Evolutionary conservation across 2,888 invertebrate species (phyloP), one percentile per base, ranked within the genome.

Genomic region (Tenthredo mesomela): DNA sequence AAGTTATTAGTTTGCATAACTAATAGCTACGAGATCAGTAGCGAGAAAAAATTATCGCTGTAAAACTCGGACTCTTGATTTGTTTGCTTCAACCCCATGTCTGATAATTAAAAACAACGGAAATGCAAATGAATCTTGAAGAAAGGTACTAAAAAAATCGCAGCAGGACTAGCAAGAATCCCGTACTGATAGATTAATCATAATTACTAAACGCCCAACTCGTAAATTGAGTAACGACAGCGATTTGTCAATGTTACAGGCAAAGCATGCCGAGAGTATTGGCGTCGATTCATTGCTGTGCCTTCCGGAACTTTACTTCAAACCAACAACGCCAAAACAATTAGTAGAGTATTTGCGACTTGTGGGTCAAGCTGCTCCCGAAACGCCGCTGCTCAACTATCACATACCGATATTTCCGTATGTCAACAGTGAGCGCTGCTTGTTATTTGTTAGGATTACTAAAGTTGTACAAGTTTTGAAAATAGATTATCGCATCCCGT

Each of bases 361-460:
- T 78, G 95, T 98, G 6, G 95, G 96, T 0, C 93, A 94, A 21
- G 96, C 96, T 0, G 97, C 97, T 0, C 96, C 97, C 0, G 95
- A 95, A 7, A 95, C 96, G 0, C 98, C 98, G 0, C 94, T 98
- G 70, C 94, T 97, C 43, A 97, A 98, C 91, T 98, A 98, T 91
- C 97, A 98, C 90, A 96, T 97, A 88, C 97, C 98, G 0, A 94
- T 94, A 86, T 95, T 96, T 92, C 96, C 96, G 65, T 95, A 95
- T 85, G 96, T 97, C 37, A 95, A 96, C 87, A 94, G 97, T 97
- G 94, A 95, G 96, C 94, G 5, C 2, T 37, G 15, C 43, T 73
- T 29, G 21, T 61, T n/a, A 18, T 58, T 71, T 71, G 47, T 54
- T 70, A 40, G 61, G 25, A 10, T 84, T 29, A 78, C 37, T 87